phyloP scores from a whole-genome alignment of 2,888 invertebrate species.

The Oasisia sp. region DNA sequence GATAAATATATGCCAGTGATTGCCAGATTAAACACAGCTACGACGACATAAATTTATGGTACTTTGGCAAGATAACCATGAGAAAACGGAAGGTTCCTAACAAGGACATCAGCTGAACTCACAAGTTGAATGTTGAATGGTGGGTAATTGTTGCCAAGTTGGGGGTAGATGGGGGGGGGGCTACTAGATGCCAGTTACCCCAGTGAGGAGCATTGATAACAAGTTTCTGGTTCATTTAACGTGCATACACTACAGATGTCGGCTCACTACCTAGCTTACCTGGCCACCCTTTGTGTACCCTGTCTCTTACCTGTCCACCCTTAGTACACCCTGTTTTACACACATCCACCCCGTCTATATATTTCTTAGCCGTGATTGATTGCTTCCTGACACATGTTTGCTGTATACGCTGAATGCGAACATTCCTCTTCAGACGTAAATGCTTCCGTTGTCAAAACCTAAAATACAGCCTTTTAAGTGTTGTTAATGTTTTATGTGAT shows the following conservation, averaged over 20 bases:
- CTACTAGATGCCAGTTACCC: background rate
- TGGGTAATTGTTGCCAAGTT: background rate
- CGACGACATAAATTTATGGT: background rate
- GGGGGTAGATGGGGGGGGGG: background rate
- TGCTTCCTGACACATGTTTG: background rate
- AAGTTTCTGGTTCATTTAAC: background rate
- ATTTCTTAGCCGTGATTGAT: background rate
- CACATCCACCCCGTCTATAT: background rate
- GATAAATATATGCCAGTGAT: background rate
- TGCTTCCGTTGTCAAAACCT: background rate
- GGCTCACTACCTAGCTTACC: background rate
- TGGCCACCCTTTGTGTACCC: background rate
- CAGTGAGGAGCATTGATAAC: background rate
- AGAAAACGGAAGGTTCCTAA: background rate
- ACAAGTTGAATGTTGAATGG: background rate
- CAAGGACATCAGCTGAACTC: background rate
- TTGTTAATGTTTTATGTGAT: background rate
- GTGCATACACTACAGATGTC: background rate
- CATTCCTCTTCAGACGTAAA: background rate
- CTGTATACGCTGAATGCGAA: background rate
- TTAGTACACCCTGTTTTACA: background rate
- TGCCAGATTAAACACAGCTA: background rate
- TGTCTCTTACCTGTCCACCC: slow-evolving; percentile 4
- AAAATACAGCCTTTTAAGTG: background rate
- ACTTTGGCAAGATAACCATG: background rate